Evolutionary conservation across 2,113 vertebrate genomes (phyloP).

Genomic region (Empidonax traillii): DNA sequence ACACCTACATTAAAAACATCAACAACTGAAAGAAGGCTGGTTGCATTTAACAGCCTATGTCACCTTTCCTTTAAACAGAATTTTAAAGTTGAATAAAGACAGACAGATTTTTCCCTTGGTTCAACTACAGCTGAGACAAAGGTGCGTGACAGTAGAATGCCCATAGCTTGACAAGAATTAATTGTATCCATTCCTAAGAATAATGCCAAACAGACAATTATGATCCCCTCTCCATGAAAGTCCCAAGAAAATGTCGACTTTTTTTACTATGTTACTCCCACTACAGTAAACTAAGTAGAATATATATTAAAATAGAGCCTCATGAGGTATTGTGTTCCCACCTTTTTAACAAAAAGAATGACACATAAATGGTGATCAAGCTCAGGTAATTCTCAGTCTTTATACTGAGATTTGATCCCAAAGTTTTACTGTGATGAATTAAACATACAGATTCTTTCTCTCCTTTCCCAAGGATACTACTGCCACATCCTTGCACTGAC

Average conservation of each 20-base stretch:
- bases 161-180: background rate
- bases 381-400: background rate
- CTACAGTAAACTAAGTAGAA: background rate
- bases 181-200: background rate
- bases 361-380: background rate
- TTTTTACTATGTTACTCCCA: background rate
- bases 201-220: background rate
- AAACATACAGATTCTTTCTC: background rate
- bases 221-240: background rate
- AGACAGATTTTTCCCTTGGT: background rate
- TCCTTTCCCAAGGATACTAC: background rate
- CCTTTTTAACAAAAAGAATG: background rate
- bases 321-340: background rate
- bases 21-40: background rate
- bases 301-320: background rate
- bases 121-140: background rate
- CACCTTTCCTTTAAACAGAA: background rate
- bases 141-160: background rate
- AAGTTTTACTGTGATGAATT: background rate
- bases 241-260: background rate
- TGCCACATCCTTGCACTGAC: background rate
- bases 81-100: background rate
- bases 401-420: background rate
- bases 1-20: background rate
- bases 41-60: background rate